Evolutionary conservation across 2,888 invertebrate species (phyloP).

Genomic region (Tridacna gigas): DNA sequence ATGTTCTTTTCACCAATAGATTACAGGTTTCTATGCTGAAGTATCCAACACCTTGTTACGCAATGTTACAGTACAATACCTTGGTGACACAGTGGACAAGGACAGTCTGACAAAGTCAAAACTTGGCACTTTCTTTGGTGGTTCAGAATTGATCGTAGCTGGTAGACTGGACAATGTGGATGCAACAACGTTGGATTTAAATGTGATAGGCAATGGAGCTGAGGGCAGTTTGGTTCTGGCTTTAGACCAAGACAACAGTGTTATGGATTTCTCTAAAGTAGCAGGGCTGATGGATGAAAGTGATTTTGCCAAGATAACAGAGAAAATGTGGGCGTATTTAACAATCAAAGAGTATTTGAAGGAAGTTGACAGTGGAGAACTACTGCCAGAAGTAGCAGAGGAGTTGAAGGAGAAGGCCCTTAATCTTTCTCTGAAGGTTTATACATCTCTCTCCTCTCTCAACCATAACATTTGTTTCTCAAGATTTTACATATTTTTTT

Average conservation of each 20-base stretch:
- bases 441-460: not conserved
- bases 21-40: slow-evolving; percentile 87
- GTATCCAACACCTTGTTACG: slow-evolving; percentile 90
- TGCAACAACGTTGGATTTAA: slow-evolving; percentile 37
- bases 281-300: slow-evolving; percentile 18
- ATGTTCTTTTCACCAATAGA: slow-evolving; percentile 2
- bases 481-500: no score
- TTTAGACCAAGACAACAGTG: slow-evolving; percentile 3
- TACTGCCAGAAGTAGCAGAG: slow-evolving; percentile 42
- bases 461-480: no score
- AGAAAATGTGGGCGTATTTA: slow-evolving; percentile 79
- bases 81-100: slow-evolving; percentile 74
- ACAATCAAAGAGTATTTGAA: slow-evolving; percentile 75
- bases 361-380: slow-evolving; percentile 46
- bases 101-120: slow-evolving; percentile 61
- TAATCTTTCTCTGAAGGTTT: slow-evolving; percentile 74
- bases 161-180: slow-evolving; percentile 52
- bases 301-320: slow-evolving; percentile 60
- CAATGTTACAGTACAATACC: slow-evolving; percentile 89
- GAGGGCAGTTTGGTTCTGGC: slow-evolving; percentile 42
- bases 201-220: slow-evolving; percentile 42
- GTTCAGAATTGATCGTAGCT: slow-evolving; percentile 67
- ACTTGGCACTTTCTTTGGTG: slow-evolving; percentile 63
- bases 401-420: slow-evolving; percentile 65
- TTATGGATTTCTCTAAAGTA: slow-evolving; percentile 14